phyloP scores from a whole-genome alignment of 2,797 vertebrate species.

The Gallinago nigripennis region DNA sequence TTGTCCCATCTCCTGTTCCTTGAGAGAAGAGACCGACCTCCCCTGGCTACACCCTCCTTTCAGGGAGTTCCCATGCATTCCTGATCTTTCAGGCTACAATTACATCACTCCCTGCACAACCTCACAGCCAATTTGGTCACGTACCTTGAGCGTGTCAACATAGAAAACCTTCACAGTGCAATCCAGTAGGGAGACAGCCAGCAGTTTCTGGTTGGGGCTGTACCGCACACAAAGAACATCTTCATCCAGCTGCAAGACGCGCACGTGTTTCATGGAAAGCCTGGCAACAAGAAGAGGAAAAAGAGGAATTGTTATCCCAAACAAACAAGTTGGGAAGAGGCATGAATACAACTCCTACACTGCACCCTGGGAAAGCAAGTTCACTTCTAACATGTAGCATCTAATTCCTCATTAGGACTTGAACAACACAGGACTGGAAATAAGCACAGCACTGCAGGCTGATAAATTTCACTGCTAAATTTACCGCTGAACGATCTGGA shows the following conservation, averaged over 20 bases:
- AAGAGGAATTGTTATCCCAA: not conserved
- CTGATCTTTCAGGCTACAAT: not conserved
- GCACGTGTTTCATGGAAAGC: conserved; percentile 88
- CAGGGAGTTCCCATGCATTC: not conserved
- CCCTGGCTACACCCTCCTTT: no score
- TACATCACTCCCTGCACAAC: not conserved
- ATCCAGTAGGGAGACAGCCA: conserved; percentile 92
- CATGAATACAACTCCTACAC: not conserved
- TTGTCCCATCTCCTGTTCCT: no score
- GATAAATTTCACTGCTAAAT: not conserved
- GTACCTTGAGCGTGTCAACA: conserved; percentile 91
- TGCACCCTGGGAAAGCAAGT: not conserved
- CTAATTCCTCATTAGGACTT: not conserved
- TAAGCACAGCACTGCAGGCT: not conserved
- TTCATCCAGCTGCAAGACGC: conserved; percentile 91
- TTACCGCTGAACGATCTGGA: not conserved
- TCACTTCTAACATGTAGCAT: not conserved
- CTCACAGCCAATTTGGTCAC: not conserved
- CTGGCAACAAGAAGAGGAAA: conserved; percentile 12
- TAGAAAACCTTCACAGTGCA: conserved; percentile 97
- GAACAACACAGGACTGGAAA: not conserved
- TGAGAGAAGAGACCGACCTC: no score
- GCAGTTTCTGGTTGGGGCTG: conserved; percentile 88
- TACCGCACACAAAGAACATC: conserved; percentile 91
- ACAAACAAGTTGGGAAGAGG: not conserved